Percentiles rank a stretch among this genome's conserved stretches.
phyloP scores from a whole-genome alignment of 2,113 vertebrate species.

The Amphilophus citrinellus region DNA sequence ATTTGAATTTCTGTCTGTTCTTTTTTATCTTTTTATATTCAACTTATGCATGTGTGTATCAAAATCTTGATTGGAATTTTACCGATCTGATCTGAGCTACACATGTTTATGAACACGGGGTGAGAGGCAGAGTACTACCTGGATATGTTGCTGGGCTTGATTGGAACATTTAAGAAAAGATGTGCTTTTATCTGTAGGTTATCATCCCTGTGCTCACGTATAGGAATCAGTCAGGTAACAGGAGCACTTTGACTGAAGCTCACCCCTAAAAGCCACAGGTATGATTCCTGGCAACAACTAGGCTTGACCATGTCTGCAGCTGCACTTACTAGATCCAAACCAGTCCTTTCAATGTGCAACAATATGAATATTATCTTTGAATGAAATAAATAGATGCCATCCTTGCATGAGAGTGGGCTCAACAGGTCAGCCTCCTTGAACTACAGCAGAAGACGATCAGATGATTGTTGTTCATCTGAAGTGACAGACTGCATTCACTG shows the following conservation, averaged over 20 bases:
- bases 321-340: not conserved
- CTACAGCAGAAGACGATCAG: not conserved
- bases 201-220: not conserved
- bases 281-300: not conserved
- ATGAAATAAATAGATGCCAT: not conserved
- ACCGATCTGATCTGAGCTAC: not conserved
- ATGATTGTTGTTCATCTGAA: constrained; percentile 22
- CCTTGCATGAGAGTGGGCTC: constrained; percentile 1
- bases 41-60: not conserved
- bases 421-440: constrained; percentile 13
- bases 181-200: not conserved
- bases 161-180: not conserved
- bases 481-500: not conserved
- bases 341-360: not conserved
- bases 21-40: not conserved
- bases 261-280: not conserved
- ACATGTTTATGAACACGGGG: not conserved
- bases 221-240: constrained; percentile 1
- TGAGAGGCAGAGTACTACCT: not conserved
- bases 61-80: not conserved
- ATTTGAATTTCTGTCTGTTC: not conserved
- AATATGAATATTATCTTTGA: not conserved
- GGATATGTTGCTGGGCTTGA: not conserved
- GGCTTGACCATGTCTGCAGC: not conserved
- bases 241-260: constrained; percentile 26